A percentile compares a stretch with the other conserved stretches of the same genome.
These are phyloP conservation scores for Megaceryle alcyon DNA, from an alignment of 2,797 vertebrate species.

Conservation along the genomic window DNA sequence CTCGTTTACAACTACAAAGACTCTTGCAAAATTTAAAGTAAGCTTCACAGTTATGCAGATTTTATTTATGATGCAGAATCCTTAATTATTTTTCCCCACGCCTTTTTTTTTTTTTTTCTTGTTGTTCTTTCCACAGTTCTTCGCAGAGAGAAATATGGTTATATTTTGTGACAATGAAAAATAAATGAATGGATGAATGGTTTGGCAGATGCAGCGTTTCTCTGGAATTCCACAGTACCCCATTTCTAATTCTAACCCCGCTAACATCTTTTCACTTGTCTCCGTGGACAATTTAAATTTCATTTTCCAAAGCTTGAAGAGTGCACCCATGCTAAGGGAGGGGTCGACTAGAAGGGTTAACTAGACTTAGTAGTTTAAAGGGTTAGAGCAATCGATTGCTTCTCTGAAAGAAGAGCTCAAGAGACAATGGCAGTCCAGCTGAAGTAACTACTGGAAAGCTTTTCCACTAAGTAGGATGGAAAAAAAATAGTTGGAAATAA, in stretches of 20 bases:
- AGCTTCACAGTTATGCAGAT: neutral
- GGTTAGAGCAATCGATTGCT: neutral
- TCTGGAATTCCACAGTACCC: neutral
- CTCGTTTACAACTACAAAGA: neutral
- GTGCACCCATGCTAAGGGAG: neutral
- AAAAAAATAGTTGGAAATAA: neutral
- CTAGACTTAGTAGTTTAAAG: neutral
- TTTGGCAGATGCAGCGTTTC: neutral
- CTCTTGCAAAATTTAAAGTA: neutral
- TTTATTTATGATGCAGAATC: neutral
- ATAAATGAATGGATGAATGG: neutral
- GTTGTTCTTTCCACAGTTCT: neutral
- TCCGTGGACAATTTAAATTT: neutral
- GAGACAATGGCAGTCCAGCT: neutral
- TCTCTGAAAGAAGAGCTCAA: neutral
- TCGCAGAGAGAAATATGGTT: neutral
- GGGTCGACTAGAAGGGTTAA: neutral
- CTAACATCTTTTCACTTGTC: neutral
- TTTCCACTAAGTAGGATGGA: neutral
- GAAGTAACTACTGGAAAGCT: neutral
- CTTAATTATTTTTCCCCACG: neutral
- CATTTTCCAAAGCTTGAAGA: neutral
- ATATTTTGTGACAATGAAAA: neutral
- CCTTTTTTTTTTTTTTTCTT: neutral
- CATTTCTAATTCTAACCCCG: neutral